Evolutionary conservation across 2,113 vertebrate species (phyloP), one percentile per base, ranked within the genome.

Genomic region (Chionodraco myersi): DNA sequence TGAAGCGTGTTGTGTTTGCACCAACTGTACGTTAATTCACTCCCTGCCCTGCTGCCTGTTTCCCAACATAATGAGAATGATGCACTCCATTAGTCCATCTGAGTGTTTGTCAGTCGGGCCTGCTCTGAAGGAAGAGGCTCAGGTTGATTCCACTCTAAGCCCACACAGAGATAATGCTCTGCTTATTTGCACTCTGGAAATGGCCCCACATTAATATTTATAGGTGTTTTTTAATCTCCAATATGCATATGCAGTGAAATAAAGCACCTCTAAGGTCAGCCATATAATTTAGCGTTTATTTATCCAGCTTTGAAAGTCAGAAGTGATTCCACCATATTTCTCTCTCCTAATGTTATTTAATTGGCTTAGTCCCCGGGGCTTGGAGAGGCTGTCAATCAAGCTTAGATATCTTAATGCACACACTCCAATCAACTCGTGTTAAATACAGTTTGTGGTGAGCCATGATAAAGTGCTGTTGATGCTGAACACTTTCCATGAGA

Each of bases 181-280:
- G 89, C 89, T 89, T 92, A 86, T 94, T 95, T 93, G 87, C 89
- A 83, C 85, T 88, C 86, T 88, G 84, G 83, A 93, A 93, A 93
- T 93, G 93, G 86, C 84, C 85, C 85, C 56, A 60, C 92, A 93
- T 95, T 94, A 93, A 95, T 95, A 94, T 95, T 94, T 91, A 94
- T 94, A 86, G 86, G 80, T 91, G 86, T 90, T 93, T 92, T 89
- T 93, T 94, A 91, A 94, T 94, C 93, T 92, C 84, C 75, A 69
- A 72, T 92, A 85, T 92, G 90, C 93, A 90, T 93, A 92, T 92
- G 92, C 68, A 80, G 82, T 86, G 79, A 86, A 88, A 90, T 89
- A 85, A 91, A 83, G 89, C 83, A 90, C 82, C 86, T 92, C 72
- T 90, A 64, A 93, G 94, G 94, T 95, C 92, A 93, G 72, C 89